Evolutionary conservation across 2,888 invertebrate genomes (phyloP), one percentile per base, ranked within the genome.

Genomic region (Orchesellides sinensis): DNA sequence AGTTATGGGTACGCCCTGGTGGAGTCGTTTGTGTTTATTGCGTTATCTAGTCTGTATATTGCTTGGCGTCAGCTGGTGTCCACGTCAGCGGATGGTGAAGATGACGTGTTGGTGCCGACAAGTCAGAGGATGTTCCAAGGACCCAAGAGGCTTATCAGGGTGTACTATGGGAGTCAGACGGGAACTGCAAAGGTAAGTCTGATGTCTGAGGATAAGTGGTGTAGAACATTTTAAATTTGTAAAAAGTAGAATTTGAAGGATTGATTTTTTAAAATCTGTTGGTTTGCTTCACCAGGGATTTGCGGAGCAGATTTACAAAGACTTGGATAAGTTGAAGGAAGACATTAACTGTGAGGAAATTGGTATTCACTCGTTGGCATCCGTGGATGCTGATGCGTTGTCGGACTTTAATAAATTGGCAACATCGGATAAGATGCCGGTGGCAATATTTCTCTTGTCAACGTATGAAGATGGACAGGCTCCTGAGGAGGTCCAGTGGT

Each of bases 401-500:
- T 74, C 68, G 2, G 86, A 85, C 25, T 69, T 85, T 23, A 77
- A 69, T 2, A 63, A 78, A 40, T 17, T 63, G 12, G 59, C 54
- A 49, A 63, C 63, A 32, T 12, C 27, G 8, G 68, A 63, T 0
- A 70, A 72, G 4, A 79, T 63, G 27, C 49, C 78, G 6, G 70
- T 85, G 2, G 83, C 70, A 10, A 59, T 92, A 12, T 91, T 92
- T 83, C 88, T 93, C 35, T 87, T 92, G 14, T 92, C 92, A 19
- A 92, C 92, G 0, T 91, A 92, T 86, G 89, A 89, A 0, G 92
- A 91, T 80, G 92, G 92, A 14, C 85, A 88, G 8, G 91, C 92
- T 21, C 92, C 92, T 47, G 90, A 90, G 25, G 89, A 89, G 32
- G 89, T 90, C 12, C 84, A 89, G 29, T 92, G 92, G 92, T 92